Conservation (phyloP, 2,888 invertebrate species). For the Lobophora halterata region DNA sequence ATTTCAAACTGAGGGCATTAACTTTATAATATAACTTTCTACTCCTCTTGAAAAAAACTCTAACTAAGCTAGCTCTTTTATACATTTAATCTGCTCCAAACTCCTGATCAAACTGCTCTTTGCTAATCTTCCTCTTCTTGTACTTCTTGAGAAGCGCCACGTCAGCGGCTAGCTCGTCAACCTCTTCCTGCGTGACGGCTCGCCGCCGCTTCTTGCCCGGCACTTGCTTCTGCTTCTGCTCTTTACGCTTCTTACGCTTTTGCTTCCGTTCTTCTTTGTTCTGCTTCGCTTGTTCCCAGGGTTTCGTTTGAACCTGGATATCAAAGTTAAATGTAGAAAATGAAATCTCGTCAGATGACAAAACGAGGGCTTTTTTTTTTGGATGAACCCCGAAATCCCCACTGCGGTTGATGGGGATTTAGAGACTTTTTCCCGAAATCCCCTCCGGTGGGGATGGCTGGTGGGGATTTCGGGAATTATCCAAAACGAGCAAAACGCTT, state of each 20-base stretch:
- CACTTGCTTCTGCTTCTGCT: constrained; percentile 68
- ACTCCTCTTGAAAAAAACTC: no score
- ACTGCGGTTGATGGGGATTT: no score
- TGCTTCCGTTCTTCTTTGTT: constrained; percentile 84
- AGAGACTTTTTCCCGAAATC: no score
- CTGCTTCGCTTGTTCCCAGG: constrained; percentile 90
- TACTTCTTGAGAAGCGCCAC: constrained; percentile 91
- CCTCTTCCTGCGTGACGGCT: constrained; percentile 84
- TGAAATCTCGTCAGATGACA: not conserved
- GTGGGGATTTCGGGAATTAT: no score
- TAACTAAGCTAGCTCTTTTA: constrained; percentile 5
- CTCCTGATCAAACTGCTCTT: constrained; percentile 84
- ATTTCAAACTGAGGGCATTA: no score
- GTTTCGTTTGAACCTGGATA: constrained; percentile 79
- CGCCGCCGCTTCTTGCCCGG: constrained; percentile 68
- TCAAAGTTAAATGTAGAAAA: constrained; percentile 18
- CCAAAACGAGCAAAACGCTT: no score
- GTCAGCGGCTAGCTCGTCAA: constrained; percentile 89
- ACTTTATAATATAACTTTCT: no score
- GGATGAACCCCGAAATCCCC: no score
- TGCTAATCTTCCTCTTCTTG: constrained; percentile 89
- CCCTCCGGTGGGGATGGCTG: no score
- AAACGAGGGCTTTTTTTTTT: no score
- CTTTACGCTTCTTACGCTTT: constrained; percentile 82
- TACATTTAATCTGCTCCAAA: constrained; percentile 72